These are phyloP conservation scores for Sycophila texana DNA, from an alignment of 2,888 invertebrate genomes.

Conservation along the genomic window DNA sequence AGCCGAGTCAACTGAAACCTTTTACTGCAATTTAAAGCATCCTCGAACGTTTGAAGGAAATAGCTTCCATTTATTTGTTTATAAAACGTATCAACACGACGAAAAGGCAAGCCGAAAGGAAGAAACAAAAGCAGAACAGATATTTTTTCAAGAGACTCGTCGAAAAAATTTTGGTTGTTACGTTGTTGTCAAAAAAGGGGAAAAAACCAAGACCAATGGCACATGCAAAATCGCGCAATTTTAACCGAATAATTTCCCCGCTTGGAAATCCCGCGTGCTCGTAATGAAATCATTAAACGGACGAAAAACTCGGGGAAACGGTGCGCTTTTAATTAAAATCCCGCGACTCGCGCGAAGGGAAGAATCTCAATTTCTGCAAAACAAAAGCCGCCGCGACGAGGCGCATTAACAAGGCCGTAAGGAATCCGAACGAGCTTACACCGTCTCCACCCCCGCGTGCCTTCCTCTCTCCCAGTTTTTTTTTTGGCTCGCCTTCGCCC, in stretches of 20 bases:
- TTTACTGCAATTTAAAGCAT: too few relatives aligned
- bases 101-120: too few relatives aligned
- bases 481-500: constrained; percentile 8
- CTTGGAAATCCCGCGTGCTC: neutral
- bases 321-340: constrained; percentile 48
- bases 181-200: too few relatives aligned
- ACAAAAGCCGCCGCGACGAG: neutral
- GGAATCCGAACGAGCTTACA: constrained; percentile 36
- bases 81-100: too few relatives aligned
- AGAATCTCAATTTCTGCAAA: neutral
- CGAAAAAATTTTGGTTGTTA: too few relatives aligned
- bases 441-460: neutral
- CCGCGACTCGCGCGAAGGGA: constrained; percentile 22
- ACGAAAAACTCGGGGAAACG: neutral
- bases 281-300: neutral
- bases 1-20: too few relatives aligned
- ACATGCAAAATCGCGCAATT: neutral
- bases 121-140: too few relatives aligned
- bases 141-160: too few relatives aligned
- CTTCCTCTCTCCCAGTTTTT: neutral
- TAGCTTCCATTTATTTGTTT: too few relatives aligned
- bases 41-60: too few relatives aligned
- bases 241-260: neutral
- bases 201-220: neutral
- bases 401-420: constrained; percentile 36